Percentiles rank a stretch among this genome's conserved stretches.
Conservation (phyloP, 2,888 invertebrate genomes). For the Scotopteryx bipunctaria region DNA sequence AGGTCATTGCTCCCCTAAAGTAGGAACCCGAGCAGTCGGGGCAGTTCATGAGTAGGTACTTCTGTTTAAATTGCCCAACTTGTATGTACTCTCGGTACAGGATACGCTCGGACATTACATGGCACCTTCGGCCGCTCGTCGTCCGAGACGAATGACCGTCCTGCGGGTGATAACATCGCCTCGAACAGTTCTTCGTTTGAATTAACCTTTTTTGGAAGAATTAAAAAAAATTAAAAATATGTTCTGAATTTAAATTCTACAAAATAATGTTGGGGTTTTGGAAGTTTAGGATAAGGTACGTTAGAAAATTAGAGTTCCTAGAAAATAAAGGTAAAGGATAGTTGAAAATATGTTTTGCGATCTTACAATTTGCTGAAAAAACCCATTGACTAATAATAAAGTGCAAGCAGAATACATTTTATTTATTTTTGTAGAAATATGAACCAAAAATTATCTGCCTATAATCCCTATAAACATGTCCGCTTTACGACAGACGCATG, state of each 20-base stretch:
- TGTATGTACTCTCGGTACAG: slow-evolving; percentile 79
- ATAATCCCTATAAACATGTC: slow-evolving; percentile 4
- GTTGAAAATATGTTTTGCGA: too few relatives aligned
- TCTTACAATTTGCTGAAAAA: too few relatives aligned
- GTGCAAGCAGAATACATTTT: too few relatives aligned
- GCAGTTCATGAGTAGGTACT: slow-evolving; percentile 79
- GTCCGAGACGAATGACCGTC: slow-evolving; percentile 60
- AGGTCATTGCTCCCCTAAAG: slow-evolving; percentile 83
- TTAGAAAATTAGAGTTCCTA: too few relatives aligned
- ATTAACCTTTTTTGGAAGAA: slow-evolving; percentile 32
- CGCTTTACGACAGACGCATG: slow-evolving; percentile 10
- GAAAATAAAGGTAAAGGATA: too few relatives aligned
- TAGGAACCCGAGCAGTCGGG: slow-evolving; percentile 78
- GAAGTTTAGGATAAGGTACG: too few relatives aligned
- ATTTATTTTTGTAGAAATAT: too few relatives aligned
- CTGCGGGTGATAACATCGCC: slow-evolving; percentile 54
- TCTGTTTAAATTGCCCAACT: slow-evolving; percentile 80
- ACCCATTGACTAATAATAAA: too few relatives aligned
- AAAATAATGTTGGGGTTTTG: too few relatives aligned
- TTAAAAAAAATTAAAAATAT: slow-evolving; percentile 24
- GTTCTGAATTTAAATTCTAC: slow-evolving; percentile 10
- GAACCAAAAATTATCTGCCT: too few relatives aligned
- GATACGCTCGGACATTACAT: slow-evolving; percentile 60
- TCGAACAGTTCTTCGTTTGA: slow-evolving; percentile 49
- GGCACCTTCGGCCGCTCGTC: slow-evolving; percentile 29